phyloP scores from a whole-genome alignment of 2,888 invertebrate genomes.

The Acanthosoma haemorrhoidale region DNA sequence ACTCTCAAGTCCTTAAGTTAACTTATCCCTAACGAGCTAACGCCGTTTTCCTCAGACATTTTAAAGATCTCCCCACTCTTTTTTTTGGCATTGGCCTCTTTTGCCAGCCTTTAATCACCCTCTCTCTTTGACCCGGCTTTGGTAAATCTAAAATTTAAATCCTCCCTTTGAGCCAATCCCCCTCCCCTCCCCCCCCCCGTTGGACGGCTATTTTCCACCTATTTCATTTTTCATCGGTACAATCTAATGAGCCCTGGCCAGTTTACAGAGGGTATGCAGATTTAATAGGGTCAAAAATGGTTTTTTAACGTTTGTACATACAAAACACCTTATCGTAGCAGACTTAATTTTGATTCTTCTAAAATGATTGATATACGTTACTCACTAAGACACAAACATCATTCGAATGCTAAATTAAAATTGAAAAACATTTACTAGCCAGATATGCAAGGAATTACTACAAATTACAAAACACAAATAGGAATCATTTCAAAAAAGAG shows the following conservation, averaged over 20 bases:
- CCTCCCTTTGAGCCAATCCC: background rate
- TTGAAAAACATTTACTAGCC: no score
- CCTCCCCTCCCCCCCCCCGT: background rate
- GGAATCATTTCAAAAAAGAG: no score
- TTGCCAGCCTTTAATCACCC: slow-evolving; percentile 3
- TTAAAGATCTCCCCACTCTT: background rate
- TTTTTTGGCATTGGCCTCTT: no score
- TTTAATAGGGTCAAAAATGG: background rate
- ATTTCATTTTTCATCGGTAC: background rate
- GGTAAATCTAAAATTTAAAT: slow-evolving; percentile 11
- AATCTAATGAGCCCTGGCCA: background rate
- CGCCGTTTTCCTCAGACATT: background rate
- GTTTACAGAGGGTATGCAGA: background rate
- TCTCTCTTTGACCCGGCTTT: background rate
- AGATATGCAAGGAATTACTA: no score
- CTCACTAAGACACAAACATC: no score
- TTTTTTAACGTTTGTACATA: background rate
- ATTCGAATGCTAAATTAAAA: no score
- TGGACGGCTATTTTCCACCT: background rate
- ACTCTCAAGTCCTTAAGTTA: no score
- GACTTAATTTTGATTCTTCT: no score
- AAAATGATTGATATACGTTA: no score
- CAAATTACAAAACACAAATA: no score
- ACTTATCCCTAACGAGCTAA: no score
- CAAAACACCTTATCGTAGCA: no score